Evolutionary conservation across 92 coral and sea anemone genomes (phyloP), one percentile per base, ranked within the genome.

Genomic region (Parazoanthus darwini): DNA sequence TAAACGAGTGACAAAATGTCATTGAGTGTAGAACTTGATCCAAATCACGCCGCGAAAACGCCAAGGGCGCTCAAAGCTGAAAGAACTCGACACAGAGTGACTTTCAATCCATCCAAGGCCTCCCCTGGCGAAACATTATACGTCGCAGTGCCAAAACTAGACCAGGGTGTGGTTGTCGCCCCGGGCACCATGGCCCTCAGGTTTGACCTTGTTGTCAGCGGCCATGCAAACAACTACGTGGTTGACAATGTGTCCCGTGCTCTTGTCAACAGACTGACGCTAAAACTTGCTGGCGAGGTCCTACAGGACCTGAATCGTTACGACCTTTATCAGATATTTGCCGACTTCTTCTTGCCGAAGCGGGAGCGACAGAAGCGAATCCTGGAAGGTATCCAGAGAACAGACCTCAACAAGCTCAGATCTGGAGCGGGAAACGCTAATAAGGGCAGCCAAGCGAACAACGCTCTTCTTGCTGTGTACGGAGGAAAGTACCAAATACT

Each of bases 41-140:
- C 33, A 29, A 29, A 29, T 29, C 33, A 29, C 33, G 33, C 33
- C 33, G 33, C 33, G 33, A 29, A 29, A 29, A 29, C 33, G 33
- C 33, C 33, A 29, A 29, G 33, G 33, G 33, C 33, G 33, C 33
- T 29, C 3, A 89, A 89, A 23, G 88, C 84, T 4, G 88, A 82
- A 36, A 25, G 82, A 15, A 22, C 51, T 3, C 25, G 36, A 0
- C 88, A 89, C 46, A 35, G 91, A 29, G 79, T 77, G 2, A 89
- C 88, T 10, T 84, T 89, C 29, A 85, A 75, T 43, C 89, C 85
- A 20, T 81, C 79, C 13, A 89, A 74, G 74, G 88, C 88, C 13
- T 72, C 77, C 1, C 91, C 83, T 0, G 33, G 33, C 33, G 33
- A 29, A 29, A 29, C 33, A 29, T 29, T 29, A 29, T 29, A 29